Evolutionary conservation across 2,888 invertebrate species (phyloP).

Genomic region (Stenodera caucasica): DNA sequence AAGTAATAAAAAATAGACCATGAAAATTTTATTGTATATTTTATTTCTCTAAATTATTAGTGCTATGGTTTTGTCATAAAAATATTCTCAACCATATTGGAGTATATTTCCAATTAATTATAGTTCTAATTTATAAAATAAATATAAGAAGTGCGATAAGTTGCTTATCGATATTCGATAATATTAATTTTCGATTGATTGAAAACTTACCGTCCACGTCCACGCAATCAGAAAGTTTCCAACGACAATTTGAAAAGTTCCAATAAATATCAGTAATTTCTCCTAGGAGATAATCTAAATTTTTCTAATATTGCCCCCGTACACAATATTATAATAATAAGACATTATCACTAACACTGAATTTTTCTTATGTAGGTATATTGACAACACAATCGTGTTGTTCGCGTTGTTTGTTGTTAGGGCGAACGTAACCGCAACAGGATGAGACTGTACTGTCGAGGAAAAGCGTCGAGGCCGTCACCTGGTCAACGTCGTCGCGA

Average conservation of each 20-base stretch:
- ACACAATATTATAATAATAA: not conserved
- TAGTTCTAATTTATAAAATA: too few species aligned
- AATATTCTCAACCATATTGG: not conserved
- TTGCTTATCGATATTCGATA: slow-evolving; percentile 15
- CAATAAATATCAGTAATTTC: not conserved
- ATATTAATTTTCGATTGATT: too few species aligned
- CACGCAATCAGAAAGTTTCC: not conserved
- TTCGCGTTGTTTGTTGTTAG: not conserved
- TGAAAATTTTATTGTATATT: not conserved
- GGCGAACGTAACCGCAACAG: slow-evolving; percentile 15
- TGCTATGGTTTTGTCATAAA: not conserved
- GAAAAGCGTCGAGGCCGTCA: slow-evolving; percentile 25
- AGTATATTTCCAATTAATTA: not conserved
- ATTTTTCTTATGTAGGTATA: too few species aligned
- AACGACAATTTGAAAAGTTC: not conserved
- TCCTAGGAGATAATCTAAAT: not conserved
- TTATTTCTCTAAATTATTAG: not conserved
- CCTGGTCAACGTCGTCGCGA: slow-evolving; percentile 29
- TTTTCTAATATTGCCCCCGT: not conserved
- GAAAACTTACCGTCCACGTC: slow-evolving; percentile 16
- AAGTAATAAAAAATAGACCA: not conserved
- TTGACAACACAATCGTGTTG: not conserved
- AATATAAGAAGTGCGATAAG: too few species aligned
- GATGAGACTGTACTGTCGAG: not conserved
- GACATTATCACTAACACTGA: not conserved